phyloP scores from a whole-genome alignment of 2,888 invertebrate genomes.

The Myathropa florea region DNA sequence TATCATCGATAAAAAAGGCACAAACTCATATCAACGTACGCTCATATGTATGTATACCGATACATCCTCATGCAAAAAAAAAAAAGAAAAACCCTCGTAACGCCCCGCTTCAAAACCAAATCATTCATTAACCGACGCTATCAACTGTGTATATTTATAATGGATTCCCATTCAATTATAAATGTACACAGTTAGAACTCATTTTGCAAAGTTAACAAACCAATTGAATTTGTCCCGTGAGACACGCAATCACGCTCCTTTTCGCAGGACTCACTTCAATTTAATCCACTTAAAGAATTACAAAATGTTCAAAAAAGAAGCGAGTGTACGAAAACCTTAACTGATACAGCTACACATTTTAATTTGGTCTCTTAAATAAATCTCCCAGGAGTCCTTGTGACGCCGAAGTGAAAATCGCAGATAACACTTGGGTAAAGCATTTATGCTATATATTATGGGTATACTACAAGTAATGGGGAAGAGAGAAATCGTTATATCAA shows the following conservation, averaged over 20 bases:
- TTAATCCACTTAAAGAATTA: constrained; percentile 71
- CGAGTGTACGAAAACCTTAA: background rate
- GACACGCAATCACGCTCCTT: constrained; percentile 62
- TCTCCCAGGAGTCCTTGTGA: constrained; percentile 45
- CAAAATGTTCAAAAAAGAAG: constrained; percentile 37
- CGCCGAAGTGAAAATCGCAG: constrained; percentile 42
- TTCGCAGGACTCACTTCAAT: constrained; percentile 65
- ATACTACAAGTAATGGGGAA: background rate
- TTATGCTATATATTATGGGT: background rate
- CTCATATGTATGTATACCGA: no score
- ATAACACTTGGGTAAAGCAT: constrained; percentile 40
- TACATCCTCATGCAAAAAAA: no score
- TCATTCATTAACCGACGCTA: constrained; percentile 47
- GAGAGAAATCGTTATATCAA: background rate
- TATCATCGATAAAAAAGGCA: no score
- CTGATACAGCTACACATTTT: constrained; percentile 14
- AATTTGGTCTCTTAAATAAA: constrained; percentile 43
- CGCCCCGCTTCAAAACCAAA: background rate
- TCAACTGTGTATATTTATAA: constrained; percentile 35
- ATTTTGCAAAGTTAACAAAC: constrained; percentile 68
- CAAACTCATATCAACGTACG: no score
- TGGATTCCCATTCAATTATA: constrained; percentile 6
- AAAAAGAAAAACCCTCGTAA: background rate
- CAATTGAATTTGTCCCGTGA: constrained; percentile 69
- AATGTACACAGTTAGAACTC: constrained; percentile 37